Percentiles rank a stretch among this genome's conserved stretches.
Conservation (phyloP, 2,888 invertebrate genomes). For the Trichogramma evanescens region DNA sequence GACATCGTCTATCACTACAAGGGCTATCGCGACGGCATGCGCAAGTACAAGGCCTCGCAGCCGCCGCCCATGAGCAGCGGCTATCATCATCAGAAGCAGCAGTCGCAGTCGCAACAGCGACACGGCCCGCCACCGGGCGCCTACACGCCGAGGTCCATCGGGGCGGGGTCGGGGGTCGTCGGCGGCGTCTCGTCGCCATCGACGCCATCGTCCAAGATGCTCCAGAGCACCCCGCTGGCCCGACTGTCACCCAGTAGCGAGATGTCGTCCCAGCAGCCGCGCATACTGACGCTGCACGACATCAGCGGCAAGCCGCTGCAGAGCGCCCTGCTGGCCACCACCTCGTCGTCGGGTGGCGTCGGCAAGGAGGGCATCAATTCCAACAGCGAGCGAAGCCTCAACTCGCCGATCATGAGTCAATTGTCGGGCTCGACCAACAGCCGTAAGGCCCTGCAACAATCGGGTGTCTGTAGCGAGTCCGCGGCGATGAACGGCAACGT, state of each 20-base stretch:
- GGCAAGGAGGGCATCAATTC: slow-evolving; percentile 84
- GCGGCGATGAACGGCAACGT: slow-evolving; percentile 50
- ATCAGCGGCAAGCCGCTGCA: slow-evolving; percentile 89
- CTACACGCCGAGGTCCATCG: slow-evolving; percentile 59
- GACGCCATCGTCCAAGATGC: slow-evolving; percentile 57
- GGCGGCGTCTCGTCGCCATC: slow-evolving; percentile 62
- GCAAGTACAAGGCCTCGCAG: slow-evolving; percentile 83
- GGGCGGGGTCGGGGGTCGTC: slow-evolving; percentile 63
- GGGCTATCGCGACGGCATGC: slow-evolving; percentile 80
- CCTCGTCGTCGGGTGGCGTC: slow-evolving; percentile 80
- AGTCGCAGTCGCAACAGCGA: slow-evolving; percentile 57
- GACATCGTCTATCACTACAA: slow-evolving; percentile 96
- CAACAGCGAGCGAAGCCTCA: slow-evolving; percentile 84
- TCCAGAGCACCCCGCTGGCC: slow-evolving; percentile 86
- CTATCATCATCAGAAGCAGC: slow-evolving; percentile 60
- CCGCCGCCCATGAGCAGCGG: slow-evolving; percentile 71
- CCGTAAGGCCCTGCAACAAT: slow-evolving; percentile 60
- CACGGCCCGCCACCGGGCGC: slow-evolving; percentile 65
- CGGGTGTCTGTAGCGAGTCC: slow-evolving; percentile 50
- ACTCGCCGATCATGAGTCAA: slow-evolving; percentile 89
- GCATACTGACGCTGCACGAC: slow-evolving; percentile 87
- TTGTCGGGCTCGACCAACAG: slow-evolving; percentile 77
- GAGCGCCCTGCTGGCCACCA: slow-evolving; percentile 80
- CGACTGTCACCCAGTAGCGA: slow-evolving; percentile 87
- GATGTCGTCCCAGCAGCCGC: slow-evolving; percentile 81